Evolutionary conservation across 2,797 vertebrate genomes (phyloP).

Genomic region (Halcyon chelicuti): DNA sequence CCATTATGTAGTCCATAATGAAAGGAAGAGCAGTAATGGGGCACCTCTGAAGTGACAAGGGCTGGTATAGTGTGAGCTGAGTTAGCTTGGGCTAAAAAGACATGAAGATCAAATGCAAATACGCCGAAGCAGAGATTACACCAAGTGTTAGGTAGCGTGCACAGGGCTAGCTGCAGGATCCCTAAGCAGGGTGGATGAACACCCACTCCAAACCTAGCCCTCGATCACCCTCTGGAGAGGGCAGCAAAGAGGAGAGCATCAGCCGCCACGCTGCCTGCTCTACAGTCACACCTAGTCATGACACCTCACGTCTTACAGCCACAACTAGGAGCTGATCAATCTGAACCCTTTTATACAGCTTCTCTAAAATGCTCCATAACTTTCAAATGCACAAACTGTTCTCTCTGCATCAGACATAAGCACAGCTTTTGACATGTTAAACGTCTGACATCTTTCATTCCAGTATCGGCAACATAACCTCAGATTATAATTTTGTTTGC

Average conservation of each 20-base stretch:
- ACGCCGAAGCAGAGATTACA: neutral
- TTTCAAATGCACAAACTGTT: neutral
- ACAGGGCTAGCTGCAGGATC: neutral
- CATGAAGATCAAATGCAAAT: neutral
- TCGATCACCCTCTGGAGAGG: rapidly evolving
- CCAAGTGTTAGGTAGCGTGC: rapidly evolving
- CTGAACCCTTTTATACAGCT: neutral
- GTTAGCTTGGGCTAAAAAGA: neutral
- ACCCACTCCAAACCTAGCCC: too few relatives aligned
- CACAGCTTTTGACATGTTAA: neutral
- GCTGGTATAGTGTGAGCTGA: rapidly evolving
- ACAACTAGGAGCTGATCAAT: rapidly evolving
- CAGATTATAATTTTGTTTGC: neutral
- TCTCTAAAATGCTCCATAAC: neutral
- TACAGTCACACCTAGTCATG: rapidly evolving
- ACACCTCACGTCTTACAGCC: rapidly evolving
- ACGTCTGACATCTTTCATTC: neutral
- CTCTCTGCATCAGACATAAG: neutral
- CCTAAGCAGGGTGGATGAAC: rapidly evolving
- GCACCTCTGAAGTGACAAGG: neutral
- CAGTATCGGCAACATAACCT: neutral
- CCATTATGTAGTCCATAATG: neutral
- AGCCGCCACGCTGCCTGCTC: rapidly evolving
- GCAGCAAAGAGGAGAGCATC: too few relatives aligned
- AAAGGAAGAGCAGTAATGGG: neutral